Evolutionary conservation across 35 echinoderm and acorn worm species (phyloP).

Genomic region (Heliocidaris tuberculata): DNA sequence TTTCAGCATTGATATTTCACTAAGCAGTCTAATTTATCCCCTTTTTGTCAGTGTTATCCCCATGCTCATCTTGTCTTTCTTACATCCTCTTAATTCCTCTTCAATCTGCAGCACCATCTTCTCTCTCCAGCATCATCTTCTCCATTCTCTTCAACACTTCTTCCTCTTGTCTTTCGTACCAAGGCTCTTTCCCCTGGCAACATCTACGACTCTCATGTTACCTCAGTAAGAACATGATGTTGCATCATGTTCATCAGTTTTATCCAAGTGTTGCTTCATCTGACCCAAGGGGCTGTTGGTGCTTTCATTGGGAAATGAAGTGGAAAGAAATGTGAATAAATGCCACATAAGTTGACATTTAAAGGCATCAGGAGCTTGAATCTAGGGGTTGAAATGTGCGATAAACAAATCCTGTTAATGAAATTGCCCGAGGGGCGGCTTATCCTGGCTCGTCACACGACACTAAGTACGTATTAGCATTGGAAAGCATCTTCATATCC

Average conservation of each 20-base stretch:
- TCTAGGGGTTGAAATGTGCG: not conserved
- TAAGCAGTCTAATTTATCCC: not conserved
- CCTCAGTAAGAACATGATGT: not conserved
- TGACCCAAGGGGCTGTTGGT: not conserved
- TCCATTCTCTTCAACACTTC: not conserved
- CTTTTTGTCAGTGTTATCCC: not conserved
- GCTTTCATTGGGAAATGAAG: not conserved
- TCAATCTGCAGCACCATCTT: not conserved
- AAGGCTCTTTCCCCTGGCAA: not conserved
- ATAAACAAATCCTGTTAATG: conserved; percentile 18
- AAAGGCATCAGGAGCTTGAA: not conserved
- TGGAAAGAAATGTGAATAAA: conserved; percentile 18
- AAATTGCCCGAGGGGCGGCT: not conserved
- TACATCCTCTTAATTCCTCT: not conserved
- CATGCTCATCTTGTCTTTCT: not conserved
- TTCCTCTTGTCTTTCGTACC: not conserved
- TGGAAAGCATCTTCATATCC: not conserved
- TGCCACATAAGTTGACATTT: not conserved
- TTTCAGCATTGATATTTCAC: not conserved
- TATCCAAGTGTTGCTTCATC: not conserved
- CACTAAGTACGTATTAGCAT: not conserved
- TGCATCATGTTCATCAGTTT: not conserved
- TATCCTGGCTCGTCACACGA: not conserved
- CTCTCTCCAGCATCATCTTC: not conserved
- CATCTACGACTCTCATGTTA: not conserved